Conservation (phyloP, 2,888 invertebrate species). For the Rotaria sp. region DNA sequence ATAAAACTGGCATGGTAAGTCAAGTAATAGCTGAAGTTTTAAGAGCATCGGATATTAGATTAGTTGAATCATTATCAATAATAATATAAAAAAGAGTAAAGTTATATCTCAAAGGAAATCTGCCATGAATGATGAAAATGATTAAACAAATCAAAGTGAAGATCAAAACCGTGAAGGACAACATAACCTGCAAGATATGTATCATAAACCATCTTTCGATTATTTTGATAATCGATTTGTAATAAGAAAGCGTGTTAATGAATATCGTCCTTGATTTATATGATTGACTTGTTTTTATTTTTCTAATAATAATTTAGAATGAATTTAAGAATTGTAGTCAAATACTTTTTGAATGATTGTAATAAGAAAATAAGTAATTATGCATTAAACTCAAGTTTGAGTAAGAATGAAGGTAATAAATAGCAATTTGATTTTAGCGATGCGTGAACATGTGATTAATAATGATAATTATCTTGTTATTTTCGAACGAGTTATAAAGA, state of each 20-base stretch:
- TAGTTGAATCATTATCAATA: background rate
- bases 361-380: no score
- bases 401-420: no score
- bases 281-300: background rate
- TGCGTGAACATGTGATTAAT: background rate
- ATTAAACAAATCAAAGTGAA: background rate
- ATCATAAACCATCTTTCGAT: constrained; percentile 28
- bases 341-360: no score
- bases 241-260: background rate
- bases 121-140: background rate
- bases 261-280: background rate
- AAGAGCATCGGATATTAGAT: constrained; percentile 36
- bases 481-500: background rate
- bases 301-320: background rate
- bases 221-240: constrained; percentile 40
- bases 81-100: background rate
- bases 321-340: no score
- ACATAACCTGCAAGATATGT: background rate
- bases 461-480: background rate
- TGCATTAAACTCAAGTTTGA: no score
- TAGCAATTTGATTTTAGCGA: background rate
- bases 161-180: constrained; percentile 32
- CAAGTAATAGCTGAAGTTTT: constrained; percentile 34
- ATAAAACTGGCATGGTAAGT: background rate
- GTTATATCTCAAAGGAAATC: background rate